Evolutionary conservation across 2,113 vertebrate species (phyloP), one percentile per base, ranked within the genome.

Genomic region (Gnathonemus longibarbis): DNA sequence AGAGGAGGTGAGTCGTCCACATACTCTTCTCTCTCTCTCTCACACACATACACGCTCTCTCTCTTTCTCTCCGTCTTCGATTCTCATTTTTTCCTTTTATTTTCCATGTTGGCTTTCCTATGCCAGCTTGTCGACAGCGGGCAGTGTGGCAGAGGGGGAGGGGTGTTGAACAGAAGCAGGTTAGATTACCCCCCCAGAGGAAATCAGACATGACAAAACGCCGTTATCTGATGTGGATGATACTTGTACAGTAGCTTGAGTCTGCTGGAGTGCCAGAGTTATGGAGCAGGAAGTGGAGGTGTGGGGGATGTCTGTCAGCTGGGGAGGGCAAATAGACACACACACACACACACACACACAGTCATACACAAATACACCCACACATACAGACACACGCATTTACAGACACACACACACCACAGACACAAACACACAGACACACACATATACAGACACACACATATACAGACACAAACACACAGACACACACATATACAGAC

Each of bases 131-230:
- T 84, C 80, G 77, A 21, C 27, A 53, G 89, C 5, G 5, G 50
- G 19, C 46, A n/a, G 83, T 13, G 42, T 56, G 17, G 58, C 3
- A 19, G 45, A n/a, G 13, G 53, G 45, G 31, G 45, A 24, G 49
- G 27, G 52, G 66, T 83, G 39, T 21, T 80, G 46, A 84, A 87
- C 74, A 89, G 85, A 89, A 84, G 88, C 87, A 58, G 58, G 77
- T 74, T 89, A 85, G 31, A 90, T 90, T 89, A 88, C 42, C 88
- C 92, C 91, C 91, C 91, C 90, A 66, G 74, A 92, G 91, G 90
- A 92, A 92, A 89, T 89, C 88, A 92, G 91, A 92, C 92, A 92
- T 91, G 90, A 93, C 91, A 91, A 91, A 92, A 91, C 2, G 56
- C 91, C 89, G 85, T 89, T 89, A 52, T 93, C 92, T 94, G 88